Percentiles rank a stretch among this genome's conserved stretches.
phyloP scores from a whole-genome alignment of 2,113 vertebrate species.

The Rhabdornis inornatus region DNA sequence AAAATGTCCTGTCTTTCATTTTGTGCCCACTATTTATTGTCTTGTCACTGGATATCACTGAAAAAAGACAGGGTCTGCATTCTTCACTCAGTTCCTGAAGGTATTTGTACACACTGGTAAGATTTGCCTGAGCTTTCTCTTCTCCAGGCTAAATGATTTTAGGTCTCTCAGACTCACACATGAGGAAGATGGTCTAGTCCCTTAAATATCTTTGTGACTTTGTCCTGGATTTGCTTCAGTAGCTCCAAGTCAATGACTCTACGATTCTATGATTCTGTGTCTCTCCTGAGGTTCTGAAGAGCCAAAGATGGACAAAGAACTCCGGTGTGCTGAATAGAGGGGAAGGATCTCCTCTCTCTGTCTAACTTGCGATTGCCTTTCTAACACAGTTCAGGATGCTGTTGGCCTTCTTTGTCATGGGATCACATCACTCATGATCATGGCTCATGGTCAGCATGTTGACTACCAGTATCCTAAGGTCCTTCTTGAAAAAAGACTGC shows the following conservation, averaged over 20 bases:
- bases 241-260: background rate
- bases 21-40: background rate
- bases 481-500: background rate
- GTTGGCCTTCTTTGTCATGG: background rate
- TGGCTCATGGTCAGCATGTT: background rate
- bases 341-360: background rate
- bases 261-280: background rate
- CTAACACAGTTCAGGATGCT: background rate
- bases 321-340: background rate
- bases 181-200: background rate
- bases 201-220: background rate
- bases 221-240: background rate
- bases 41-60: background rate
- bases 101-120: background rate
- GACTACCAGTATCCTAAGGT: background rate
- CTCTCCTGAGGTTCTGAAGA: background rate
- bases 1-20: background rate
- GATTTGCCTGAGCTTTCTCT: background rate
- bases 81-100: background rate
- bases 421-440: background rate
- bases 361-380: background rate
- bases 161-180: background rate
- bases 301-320: background rate
- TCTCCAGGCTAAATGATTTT: background rate
- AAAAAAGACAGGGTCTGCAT: background rate